Evolutionary conservation across 2,888 invertebrate genomes (phyloP).

Genomic region (Clivina fossor): DNA sequence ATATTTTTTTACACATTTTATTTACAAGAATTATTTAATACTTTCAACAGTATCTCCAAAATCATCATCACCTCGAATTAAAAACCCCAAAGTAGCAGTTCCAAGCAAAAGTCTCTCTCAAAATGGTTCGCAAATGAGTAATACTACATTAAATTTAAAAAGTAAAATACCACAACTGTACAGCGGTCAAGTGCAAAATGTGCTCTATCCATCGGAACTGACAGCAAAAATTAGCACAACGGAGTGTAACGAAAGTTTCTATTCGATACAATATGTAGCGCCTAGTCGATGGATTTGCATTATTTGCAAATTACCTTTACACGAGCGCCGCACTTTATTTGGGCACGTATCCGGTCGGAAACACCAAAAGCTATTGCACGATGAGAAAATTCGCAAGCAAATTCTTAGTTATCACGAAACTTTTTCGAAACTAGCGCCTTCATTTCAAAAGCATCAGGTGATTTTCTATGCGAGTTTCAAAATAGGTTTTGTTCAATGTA

Average conservation of each 20-base stretch:
- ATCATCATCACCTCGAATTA: no score
- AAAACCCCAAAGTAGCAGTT: no score
- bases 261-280: constrained; percentile 11
- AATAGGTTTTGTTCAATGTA: constrained; percentile 9
- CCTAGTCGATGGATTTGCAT: neutral
- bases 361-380: neutral
- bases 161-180: constrained; percentile 13
- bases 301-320: neutral
- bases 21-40: no score
- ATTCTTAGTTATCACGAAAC: neutral
- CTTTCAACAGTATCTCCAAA: neutral
- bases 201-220: constrained; percentile 15
- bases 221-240: constrained; percentile 1
- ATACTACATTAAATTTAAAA: no score
- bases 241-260: constrained; percentile 11
- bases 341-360: neutral
- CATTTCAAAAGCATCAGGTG: constrained; percentile 17
- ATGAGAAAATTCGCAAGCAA: neutral
- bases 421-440: neutral
- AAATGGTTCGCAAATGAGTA: no score
- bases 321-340: no score
- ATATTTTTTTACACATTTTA: no score
- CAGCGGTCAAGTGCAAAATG: constrained; percentile 9
- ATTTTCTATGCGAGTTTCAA: constrained; percentile 11
- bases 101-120: no score